A percentile compares a stretch with the other conserved stretches of the same genome.
Evolutionary conservation across 2,113 vertebrate genomes (phyloP).

Genomic region (Periophthalmodon schlosseri): DNA sequence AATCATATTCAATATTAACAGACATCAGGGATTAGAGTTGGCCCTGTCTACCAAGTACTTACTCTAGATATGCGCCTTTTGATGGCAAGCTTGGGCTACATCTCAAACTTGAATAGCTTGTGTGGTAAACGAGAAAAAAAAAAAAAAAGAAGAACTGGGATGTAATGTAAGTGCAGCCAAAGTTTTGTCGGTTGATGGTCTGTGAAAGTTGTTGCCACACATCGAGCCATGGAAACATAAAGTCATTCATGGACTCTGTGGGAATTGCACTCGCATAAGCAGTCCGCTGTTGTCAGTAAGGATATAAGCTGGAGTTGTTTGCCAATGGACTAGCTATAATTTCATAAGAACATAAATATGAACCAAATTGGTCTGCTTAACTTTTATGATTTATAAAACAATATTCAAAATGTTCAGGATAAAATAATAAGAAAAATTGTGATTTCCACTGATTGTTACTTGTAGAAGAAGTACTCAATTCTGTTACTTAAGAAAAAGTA

Average conservation of each 20-base stretch:
- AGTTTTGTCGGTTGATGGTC: not conserved
- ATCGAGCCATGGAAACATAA: slow-evolving; percentile 7
- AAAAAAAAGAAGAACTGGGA: not conserved
- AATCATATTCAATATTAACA: slow-evolving; percentile 14
- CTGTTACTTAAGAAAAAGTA: too few species aligned
- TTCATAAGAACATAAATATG: not conserved
- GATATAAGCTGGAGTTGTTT: not conserved
- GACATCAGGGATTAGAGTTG: slow-evolving; percentile 11
- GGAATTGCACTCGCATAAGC: not conserved
- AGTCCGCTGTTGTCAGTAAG: not conserved
- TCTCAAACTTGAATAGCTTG: not conserved
- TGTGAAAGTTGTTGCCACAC: slow-evolving; percentile 1
- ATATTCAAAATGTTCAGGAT: too few species aligned
- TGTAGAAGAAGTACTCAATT: too few species aligned
- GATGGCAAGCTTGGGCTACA: slow-evolving; percentile 1
- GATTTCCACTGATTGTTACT: too few species aligned
- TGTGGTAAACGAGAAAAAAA: slow-evolving; percentile 3
- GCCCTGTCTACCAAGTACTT: not conserved
- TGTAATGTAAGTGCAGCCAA: slow-evolving; percentile 7
- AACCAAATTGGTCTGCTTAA: too few species aligned
- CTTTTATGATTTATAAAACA: too few species aligned
- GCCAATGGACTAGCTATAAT: not conserved
- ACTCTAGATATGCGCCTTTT: not conserved
- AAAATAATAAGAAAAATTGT: too few species aligned
- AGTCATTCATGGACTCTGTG: not conserved